phyloP scores from a whole-genome alignment of 2,113 vertebrate genomes.

The Podarcis raffonei region DNA sequence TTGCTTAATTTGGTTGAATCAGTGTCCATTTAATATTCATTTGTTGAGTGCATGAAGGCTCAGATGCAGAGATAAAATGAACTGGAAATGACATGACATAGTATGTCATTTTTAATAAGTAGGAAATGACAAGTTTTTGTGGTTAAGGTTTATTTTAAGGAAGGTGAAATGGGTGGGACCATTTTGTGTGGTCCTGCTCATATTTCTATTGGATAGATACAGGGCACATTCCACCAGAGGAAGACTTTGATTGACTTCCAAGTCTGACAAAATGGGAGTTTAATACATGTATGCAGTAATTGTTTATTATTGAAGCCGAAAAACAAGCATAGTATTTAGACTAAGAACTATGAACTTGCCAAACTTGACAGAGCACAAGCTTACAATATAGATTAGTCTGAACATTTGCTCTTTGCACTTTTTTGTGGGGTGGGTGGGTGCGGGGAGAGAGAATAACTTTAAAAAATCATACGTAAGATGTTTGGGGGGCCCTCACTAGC shows the following conservation, averaged over 20 bases:
- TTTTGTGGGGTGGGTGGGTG: slow-evolving; percentile 46
- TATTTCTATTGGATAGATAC: slow-evolving; percentile 74
- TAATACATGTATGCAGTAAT: slow-evolving; percentile 71
- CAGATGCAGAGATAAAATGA: slow-evolving; percentile 50
- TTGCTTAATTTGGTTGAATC: not conserved
- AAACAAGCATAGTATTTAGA: slow-evolving; percentile 75
- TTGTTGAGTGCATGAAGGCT: not conserved
- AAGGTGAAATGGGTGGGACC: slow-evolving; percentile 73
- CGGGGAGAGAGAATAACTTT: not conserved
- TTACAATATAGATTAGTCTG: slow-evolving; percentile 54
- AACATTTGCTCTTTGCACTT: slow-evolving; percentile 66
- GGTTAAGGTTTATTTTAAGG: slow-evolving; percentile 68
- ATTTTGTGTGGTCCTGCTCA: slow-evolving; percentile 78
- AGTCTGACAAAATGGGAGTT: slow-evolving; percentile 75
- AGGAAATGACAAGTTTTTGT: slow-evolving; percentile 75
- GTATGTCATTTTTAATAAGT: slow-evolving; percentile 25
- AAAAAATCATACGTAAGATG: not conserved
- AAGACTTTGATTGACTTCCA: slow-evolving; percentile 72
- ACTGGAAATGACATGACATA: slow-evolving; percentile 34
- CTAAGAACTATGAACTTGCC: slow-evolving; percentile 57
- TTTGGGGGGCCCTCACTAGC: not conserved
- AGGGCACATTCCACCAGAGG: slow-evolving; percentile 61
- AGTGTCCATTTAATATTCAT: not conserved
- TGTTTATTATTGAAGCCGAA: slow-evolving; percentile 79
- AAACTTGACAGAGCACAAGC: slow-evolving; percentile 60